Evolutionary conservation across 2,113 vertebrate species (phyloP), one percentile per base, ranked within the genome.

Genomic region (Chunga burmeisteri): DNA sequence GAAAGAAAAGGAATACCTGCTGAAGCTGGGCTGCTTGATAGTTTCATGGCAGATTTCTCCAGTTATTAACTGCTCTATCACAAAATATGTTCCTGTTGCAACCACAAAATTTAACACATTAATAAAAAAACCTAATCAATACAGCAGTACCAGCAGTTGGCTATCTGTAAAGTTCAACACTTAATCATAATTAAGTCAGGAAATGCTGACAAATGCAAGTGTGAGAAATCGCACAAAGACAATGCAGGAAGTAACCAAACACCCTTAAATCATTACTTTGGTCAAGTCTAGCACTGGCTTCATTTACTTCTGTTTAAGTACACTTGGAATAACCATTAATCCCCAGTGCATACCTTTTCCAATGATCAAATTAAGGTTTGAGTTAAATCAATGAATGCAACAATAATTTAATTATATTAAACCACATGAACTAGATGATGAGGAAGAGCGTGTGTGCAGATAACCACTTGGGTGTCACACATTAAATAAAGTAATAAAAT

Each of bases 361-460:
- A 97, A 82, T 96, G 95, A 98, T 92, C 93, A 97, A 97, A 97
- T 95, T 96, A 97, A 96, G 80, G 95, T 96, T 94, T 92, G 59
- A 95, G 70, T 88, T 96, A 97, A 97, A 96, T 91, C 88, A 95
- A 92, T 94, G 95, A 97, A 95, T 82, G 53, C 68, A 97, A 93
- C 14, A 58, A 90, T 90, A 88, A 56, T 94, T 97, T 96, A 88
- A 87, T 78, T 81, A 42, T 46, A 87, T 92, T 82, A 95, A 97
- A 67, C 13, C 38, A 79, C 29, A 94, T 89, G 88, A 97, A 97
- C 92, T 71, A 86, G 77, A 96, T 80, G 94, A 73, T 81, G 65
- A 97, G 74, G 83, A 96, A 91, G 85, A 88, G 25, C 58, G 40
- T 81, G 72, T 78, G 59, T 21, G 11, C 38, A 90, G 80, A 96